Conservation (phyloP, 2,113 vertebrate species). For the Zingel zingel region DNA sequence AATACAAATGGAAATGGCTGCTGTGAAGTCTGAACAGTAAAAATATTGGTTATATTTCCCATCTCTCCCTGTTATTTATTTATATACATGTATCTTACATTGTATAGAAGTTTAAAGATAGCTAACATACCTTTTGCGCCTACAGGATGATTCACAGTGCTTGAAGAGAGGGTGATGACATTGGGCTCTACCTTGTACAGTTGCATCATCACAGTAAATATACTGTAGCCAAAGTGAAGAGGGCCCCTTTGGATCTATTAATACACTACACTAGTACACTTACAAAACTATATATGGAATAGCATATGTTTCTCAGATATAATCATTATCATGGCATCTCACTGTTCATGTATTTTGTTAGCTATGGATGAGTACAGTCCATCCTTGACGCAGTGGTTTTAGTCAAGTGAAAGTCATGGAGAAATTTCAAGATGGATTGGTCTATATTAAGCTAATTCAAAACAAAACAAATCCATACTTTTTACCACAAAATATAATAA, state of each 20-base stretch:
- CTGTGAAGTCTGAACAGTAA: slow-evolving; percentile 24
- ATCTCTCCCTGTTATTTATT: slow-evolving; percentile 42
- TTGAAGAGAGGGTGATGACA: slow-evolving; percentile 66
- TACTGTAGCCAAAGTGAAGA: slow-evolving; percentile 47
- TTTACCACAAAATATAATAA: slow-evolving; percentile 47
- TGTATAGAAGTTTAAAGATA: slow-evolving; percentile 66
- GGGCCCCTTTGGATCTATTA: slow-evolving; percentile 67
- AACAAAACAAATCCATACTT: slow-evolving; percentile 50
- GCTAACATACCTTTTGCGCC: slow-evolving; percentile 61
- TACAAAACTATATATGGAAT: slow-evolving; percentile 53
- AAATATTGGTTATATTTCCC: slow-evolving; percentile 28
- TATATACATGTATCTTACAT: slow-evolving; percentile 50
- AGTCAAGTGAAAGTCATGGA: slow-evolving; percentile 30
- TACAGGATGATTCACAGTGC: slow-evolving; percentile 73
- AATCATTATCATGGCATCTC: slow-evolving; percentile 2
- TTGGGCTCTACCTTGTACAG: slow-evolving; percentile 54
- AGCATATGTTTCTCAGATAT: slow-evolving; percentile 30
- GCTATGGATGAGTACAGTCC: slow-evolving; percentile 25
- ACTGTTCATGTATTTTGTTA: slow-evolving; percentile 20
- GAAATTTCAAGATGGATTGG: slow-evolving; percentile 28
- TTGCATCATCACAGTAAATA: slow-evolving; percentile 68
- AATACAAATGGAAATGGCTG: slow-evolving; percentile 10
- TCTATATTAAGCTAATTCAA: slow-evolving; percentile 44
- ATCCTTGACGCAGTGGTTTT: slow-evolving; percentile 32
- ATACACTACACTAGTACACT: slow-evolving; percentile 44